Evolutionary conservation across 2,113 vertebrate species (phyloP).

Genomic region (Lagopus leucura): DNA sequence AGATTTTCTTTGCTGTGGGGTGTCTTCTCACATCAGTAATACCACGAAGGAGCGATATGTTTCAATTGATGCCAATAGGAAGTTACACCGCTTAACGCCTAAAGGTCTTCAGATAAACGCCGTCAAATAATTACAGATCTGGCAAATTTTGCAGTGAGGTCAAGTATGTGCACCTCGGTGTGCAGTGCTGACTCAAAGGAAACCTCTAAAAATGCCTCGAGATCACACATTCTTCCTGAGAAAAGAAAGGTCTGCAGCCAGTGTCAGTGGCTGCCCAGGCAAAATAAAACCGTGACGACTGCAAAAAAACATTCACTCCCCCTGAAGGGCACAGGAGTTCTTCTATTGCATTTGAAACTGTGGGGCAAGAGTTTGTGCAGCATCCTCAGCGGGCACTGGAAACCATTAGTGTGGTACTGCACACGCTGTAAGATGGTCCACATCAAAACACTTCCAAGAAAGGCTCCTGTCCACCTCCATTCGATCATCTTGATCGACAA

Average conservation of each 20-base stretch:
- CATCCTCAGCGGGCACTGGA: neutral
- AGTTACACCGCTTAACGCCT: neutral
- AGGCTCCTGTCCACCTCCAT: neutral
- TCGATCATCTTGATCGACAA: neutral
- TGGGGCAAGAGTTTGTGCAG: neutral
- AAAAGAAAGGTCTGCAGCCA: neutral
- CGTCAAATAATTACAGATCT: neutral
- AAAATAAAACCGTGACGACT: neutral
- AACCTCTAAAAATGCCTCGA: neutral
- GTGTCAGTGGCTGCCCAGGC: neutral
- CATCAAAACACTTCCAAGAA: neutral
- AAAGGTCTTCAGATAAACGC: neutral
- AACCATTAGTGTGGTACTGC: neutral
- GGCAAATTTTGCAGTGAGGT: neutral
- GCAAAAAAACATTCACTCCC: neutral
- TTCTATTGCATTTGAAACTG: neutral
- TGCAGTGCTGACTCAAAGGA: neutral
- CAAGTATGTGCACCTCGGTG: neutral
- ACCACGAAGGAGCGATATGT: neutral
- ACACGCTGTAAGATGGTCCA: neutral
- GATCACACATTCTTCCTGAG: neutral
- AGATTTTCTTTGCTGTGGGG: neutral
- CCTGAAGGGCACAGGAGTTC: neutral
- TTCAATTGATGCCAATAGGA: neutral
- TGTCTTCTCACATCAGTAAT: accelerated